phyloP scores from a whole-genome alignment of 2,113 vertebrate genomes.

The Lepus europaeus region DNA sequence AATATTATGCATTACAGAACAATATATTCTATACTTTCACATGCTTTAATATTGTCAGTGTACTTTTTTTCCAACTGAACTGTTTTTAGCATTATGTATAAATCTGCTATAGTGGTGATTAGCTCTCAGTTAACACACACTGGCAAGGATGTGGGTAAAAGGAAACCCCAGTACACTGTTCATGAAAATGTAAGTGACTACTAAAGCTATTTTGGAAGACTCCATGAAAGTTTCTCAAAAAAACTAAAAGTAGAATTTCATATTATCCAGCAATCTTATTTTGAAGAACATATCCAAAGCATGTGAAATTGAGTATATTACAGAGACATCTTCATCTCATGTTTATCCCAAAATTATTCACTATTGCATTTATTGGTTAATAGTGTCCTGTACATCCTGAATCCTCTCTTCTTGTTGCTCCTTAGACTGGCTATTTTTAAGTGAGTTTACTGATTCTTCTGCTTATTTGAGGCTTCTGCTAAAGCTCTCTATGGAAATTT shows the following conservation, averaged over 20 bases:
- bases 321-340: neutral
- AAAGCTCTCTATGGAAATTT: neutral
- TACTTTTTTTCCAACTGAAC: neutral
- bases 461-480: neutral
- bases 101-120: neutral
- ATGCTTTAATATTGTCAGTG: neutral
- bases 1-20: neutral
- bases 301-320: neutral
- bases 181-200: neutral
- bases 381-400: neutral
- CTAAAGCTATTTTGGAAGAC: neutral
- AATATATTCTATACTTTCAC: neutral
- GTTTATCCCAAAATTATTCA: too few species aligned
- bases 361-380: neutral
- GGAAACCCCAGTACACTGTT: neutral
- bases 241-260: neutral
- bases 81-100: neutral
- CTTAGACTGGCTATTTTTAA: neutral
- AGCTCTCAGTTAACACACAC: neutral
- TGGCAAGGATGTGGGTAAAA: too few species aligned
- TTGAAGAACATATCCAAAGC: neutral
- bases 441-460: neutral
- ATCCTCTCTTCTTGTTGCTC: neutral
- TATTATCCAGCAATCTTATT: neutral
- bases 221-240: neutral